Base-by-base conservation (phyloP, 2,113 vertebrate species). In the Ifrita kowaldi region DNA sequence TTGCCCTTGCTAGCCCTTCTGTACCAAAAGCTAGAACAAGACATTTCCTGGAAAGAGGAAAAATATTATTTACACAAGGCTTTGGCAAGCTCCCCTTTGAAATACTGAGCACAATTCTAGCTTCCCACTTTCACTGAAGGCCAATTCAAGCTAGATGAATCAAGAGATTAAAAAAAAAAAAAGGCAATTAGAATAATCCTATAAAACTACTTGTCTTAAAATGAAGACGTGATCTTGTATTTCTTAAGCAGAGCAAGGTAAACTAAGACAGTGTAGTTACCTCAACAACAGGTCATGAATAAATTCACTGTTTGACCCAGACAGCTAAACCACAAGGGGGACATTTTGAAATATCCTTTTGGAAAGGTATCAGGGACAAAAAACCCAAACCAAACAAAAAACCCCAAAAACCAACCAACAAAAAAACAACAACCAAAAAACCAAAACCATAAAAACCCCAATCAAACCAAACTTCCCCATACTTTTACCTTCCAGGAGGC, bases 1-100 rank as follows among this genome's bases (percentile, higher is more conserved):
- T 33, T 94, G 90, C 65, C 53, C 82, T 75, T 71, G 41, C 57
- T 91, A 91, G 53, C 32, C 88, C 46, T 80, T 82, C 71, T 91
- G 56, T 68, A 89, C 62, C 39, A 94, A 95, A 67, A 89, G 33
- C 35, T 71, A 86, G 46, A 84, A 65, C 39, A 71, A 86, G 57
- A n/a, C 47, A 91, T 83, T 75, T 90, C 67, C 90, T 84, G 39
- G 74, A 93, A 74, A 87, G 33, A 55, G 19, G 35, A 75, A 93
- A 73, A 78, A 22, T 69, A 87, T n/a, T 77, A 53, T 84, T 78
- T 62, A 70, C 21, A 84, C 6, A 63, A 59, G 23, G 21, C 13
- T 81, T 59, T 78, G 60, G 42, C 69, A 77, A 82, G 16, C 7
- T 91, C 53, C 44, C 13, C 46, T 81, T 77, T 63, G 64, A 80